Percentiles rank a stretch among this genome's conserved stretches.
Conservation (phyloP, 2,113 vertebrate genomes). For the Prinia subflava region DNA sequence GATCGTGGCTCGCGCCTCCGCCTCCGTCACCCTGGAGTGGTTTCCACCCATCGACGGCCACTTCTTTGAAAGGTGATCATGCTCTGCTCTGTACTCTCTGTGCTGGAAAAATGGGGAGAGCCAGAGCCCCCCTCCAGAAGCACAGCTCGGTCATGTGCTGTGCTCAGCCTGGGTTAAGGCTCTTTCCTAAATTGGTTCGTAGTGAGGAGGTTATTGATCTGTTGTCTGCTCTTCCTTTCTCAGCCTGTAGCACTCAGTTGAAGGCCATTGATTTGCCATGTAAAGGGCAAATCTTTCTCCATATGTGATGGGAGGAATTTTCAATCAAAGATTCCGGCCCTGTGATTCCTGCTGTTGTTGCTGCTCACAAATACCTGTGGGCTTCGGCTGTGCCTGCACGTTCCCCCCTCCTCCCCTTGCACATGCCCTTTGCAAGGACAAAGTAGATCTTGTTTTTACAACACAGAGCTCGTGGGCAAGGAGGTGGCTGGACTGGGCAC, state of each 20-base stretch:
- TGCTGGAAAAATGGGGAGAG: neutral
- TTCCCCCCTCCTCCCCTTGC: neutral
- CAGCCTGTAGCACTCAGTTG: slow-evolving; percentile 34
- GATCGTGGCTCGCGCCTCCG: slow-evolving; percentile 82
- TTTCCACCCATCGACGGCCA: slow-evolving; percentile 92
- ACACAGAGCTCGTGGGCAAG: neutral
- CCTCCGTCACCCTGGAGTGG: slow-evolving; percentile 89
- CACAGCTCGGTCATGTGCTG: neutral
- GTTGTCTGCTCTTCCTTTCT: slow-evolving; percentile 52
- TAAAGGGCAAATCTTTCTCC: slow-evolving; percentile 52
- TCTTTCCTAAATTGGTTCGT: slow-evolving; percentile 10
- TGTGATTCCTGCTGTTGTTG: neutral
- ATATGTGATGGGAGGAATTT: slow-evolving; percentile 8
- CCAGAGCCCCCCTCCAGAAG: neutral
- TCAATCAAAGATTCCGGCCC: neutral
- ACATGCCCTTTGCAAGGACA: neutral
- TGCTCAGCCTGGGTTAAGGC: neutral
- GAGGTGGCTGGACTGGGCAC: neutral
- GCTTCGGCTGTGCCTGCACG: neutral
- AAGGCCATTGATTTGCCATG: slow-evolving; percentile 51
- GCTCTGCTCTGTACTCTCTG: neutral
- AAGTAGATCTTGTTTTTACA: neutral
- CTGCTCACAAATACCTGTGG: neutral
- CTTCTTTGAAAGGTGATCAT: slow-evolving; percentile 96
- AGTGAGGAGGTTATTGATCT: slow-evolving; percentile 46